Evolutionary conservation across 2,888 invertebrate species (phyloP), one percentile per base, ranked within the genome.

Genomic region (Melinopterus prodromus): DNA sequence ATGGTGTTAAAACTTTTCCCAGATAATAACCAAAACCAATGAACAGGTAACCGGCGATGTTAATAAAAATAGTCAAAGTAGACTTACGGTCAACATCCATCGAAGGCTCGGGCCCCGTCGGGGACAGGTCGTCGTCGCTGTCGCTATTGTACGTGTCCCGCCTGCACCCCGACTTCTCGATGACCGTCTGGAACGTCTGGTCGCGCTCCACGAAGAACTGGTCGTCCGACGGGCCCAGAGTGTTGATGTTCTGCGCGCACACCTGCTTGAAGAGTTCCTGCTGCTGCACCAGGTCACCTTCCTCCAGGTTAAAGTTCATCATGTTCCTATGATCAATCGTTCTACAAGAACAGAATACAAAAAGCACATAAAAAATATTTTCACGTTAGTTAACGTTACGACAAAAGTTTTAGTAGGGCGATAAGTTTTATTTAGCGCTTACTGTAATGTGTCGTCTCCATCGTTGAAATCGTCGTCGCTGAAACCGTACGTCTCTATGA

Each of bases 401-500:
- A 26, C 26, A 26, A 26, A 26, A 26, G 26, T 26, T 26, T 26
- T 3, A n/a, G n/a, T n/a, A n/a, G n/a, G 26, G 26, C n/a, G 16
- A 71, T 1, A 5, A 71, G 35, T 71, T 70, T 70, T 12, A 14
- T 16, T 14, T 79, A 36, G 80, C 84, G 90, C 90, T 89, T 88
- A 92, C 91, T 90, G 90, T 83, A 91, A 86, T 71, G 89, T 88
- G 83, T 91, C 91, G 83, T 93, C 92, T 9, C 91, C 91, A 84
- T 92, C 92, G 82, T 91, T 92, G 85, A 92, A 93, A 82, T 93
- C 92, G 82, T 93, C 92, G 85, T 93, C 93, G 84, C 91, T 91
- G 86, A 92, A 93, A 78, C 92, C 93, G 86, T 92, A 93, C 82
- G 91, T 91, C 84, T 93, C 92, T 83, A 92, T 91, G 86, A 92